phyloP scores from a whole-genome alignment of 2,113 vertebrate genomes.

The Epinephelus cyanopodus region DNA sequence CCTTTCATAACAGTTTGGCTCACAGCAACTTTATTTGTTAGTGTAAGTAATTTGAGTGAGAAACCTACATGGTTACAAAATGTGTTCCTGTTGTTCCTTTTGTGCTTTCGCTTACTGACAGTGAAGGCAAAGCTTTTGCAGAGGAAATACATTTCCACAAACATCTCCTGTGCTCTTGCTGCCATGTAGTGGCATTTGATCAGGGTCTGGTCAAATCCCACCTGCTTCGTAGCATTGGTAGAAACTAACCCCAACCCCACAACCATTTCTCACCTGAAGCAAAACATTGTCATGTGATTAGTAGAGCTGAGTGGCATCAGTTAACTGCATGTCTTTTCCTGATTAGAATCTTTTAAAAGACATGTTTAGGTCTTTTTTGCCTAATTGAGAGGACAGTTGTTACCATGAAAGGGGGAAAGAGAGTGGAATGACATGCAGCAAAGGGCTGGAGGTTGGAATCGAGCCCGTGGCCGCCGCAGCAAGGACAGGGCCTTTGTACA shows the following conservation, averaged over 20 bases:
- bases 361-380: no score
- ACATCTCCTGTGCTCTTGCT: no score
- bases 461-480: no score
- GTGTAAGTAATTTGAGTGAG: constrained; percentile 53
- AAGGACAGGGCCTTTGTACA: no score
- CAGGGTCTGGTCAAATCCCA: not conserved
- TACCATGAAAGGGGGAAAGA: no score
- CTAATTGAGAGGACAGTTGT: no score
- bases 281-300: constrained; percentile 13
- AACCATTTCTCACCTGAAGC: constrained; percentile 14
- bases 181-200: not conserved
- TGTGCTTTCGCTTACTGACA: constrained; percentile 2
- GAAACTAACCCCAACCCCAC: not conserved
- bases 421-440: no score
- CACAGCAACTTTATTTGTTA: constrained; percentile 46
- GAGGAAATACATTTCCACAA: not conserved
- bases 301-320: not conserved
- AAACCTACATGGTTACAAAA: constrained; percentile 52
- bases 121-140: not conserved
- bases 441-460: no score
- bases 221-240: not conserved
- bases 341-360: not conserved
- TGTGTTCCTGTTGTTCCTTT: constrained; percentile 33
- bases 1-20: constrained; percentile 41
- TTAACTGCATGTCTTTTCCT: not conserved